Conservation (phyloP, 2,113 vertebrate genomes). For the Ornithorhynchus anatinus region DNA sequence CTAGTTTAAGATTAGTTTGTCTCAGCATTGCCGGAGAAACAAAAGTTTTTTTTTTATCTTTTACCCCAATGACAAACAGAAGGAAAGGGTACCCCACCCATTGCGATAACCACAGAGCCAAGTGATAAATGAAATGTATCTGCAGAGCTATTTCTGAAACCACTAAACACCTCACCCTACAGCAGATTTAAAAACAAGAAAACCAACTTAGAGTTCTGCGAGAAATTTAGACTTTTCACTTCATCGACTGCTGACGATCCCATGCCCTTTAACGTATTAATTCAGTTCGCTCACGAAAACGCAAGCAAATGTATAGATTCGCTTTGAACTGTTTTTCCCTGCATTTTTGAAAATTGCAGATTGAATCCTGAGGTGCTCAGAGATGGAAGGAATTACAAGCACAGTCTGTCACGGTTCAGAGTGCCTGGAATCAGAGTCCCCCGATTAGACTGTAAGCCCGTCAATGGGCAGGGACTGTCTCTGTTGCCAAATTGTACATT, state of each 20-base stretch:
- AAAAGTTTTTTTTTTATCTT: constrained; percentile 19
- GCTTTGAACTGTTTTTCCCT: too few relatives aligned
- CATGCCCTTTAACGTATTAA: background rate
- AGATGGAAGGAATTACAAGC: too few relatives aligned
- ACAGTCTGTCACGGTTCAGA: too few relatives aligned
- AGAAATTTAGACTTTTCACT: background rate
- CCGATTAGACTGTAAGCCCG: too few relatives aligned
- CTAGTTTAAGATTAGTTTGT: constrained; percentile 25
- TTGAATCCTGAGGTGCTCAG: too few relatives aligned
- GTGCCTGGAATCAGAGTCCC: too few relatives aligned
- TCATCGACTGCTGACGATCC: too few relatives aligned
- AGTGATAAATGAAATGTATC: constrained; percentile 22
- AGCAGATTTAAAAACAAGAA: background rate
- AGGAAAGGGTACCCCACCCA: constrained; percentile 61
- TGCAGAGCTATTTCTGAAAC: background rate
- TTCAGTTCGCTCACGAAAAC: background rate
- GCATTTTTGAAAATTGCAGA: too few relatives aligned
- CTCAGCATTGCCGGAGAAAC: background rate
- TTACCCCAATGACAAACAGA: constrained; percentile 11
- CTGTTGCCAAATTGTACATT: too few relatives aligned
- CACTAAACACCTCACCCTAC: background rate
- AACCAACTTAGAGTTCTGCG: background rate
- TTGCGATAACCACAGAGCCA: constrained; percentile 56
- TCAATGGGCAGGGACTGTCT: too few relatives aligned
- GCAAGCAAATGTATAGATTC: too few relatives aligned